Evolutionary conservation across 1,140 invertebrate genomes (phyloP).

Genomic region (Drosophila virilis): DNA sequence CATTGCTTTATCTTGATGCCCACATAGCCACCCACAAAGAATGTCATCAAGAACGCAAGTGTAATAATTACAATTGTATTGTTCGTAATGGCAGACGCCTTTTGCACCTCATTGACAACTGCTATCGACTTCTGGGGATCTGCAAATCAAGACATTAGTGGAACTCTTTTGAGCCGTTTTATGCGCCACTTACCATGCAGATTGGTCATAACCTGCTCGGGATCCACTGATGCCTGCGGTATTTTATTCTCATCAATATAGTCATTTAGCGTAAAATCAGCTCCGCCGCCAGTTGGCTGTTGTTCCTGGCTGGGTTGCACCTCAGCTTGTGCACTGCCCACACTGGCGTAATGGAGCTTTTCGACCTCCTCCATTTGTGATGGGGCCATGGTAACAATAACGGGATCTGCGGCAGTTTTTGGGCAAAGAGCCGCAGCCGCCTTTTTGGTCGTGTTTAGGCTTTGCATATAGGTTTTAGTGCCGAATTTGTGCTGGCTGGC

Average conservation of each 20-base stretch:
- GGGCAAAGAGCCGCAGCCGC: slow-evolving; percentile 85
- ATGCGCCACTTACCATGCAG: slow-evolving; percentile 59
- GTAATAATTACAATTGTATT: slow-evolving; percentile 18
- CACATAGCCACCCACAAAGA: slow-evolving; percentile 59
- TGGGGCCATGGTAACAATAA: slow-evolving; percentile 71
- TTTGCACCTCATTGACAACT: slow-evolving; percentile 60
- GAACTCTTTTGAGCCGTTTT: not conserved
- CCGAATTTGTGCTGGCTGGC: slow-evolving; percentile 87
- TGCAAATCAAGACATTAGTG: not conserved
- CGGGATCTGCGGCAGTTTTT: slow-evolving; percentile 58
- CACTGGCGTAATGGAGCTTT: slow-evolving; percentile 71
- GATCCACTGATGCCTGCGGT: slow-evolving; percentile 71
- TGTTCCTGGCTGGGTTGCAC: slow-evolving; percentile 44
- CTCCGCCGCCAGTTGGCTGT: slow-evolving; percentile 50
- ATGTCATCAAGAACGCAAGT: slow-evolving; percentile 34
- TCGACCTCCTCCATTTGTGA: slow-evolving; percentile 58
- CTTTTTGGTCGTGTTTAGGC: slow-evolving; percentile 88
- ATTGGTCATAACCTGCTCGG: slow-evolving; percentile 68
- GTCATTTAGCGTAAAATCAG: slow-evolving; percentile 65
- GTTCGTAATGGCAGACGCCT: slow-evolving; percentile 32
- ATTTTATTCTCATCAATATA: slow-evolving; percentile 74
- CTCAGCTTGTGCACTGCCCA: slow-evolving; percentile 34
- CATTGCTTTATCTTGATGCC: slow-evolving; percentile 55
- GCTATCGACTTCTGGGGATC: slow-evolving; percentile 70
- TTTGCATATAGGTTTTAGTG: slow-evolving; percentile 90